Percentiles rank a stretch among this genome's conserved stretches.
Evolutionary conservation across 2,113 vertebrate species (phyloP).

Genomic region (Hemibagrus wyckioides): DNA sequence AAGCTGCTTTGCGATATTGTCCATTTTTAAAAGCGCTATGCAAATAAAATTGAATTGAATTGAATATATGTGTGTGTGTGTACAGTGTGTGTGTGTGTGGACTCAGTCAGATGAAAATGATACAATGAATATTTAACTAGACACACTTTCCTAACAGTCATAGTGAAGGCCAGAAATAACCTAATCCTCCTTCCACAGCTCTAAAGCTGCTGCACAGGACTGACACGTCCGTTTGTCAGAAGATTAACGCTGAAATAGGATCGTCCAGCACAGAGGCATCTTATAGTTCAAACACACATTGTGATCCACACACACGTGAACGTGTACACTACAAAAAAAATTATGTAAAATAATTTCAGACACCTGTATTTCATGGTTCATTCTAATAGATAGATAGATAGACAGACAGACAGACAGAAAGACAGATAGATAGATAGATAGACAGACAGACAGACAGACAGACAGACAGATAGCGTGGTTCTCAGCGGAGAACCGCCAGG

Average conservation of each 20-base stretch:
- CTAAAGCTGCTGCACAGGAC: slow-evolving; percentile 14
- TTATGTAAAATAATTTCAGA: not conserved
- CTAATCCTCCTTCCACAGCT: slow-evolving; percentile 25
- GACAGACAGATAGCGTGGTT: not conserved
- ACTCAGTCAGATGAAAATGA: not conserved
- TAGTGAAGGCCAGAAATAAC: slow-evolving; percentile 27
- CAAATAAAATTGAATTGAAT: not conserved
- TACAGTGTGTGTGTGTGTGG: not conserved
- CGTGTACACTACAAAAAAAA: not conserved
- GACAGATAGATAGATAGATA: too few species aligned
- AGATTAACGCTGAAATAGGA: slow-evolving; percentile 42
- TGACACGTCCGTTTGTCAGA: slow-evolving; percentile 27
- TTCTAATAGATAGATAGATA: too few species aligned
- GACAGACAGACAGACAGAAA: too few species aligned
- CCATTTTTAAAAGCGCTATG: too few species aligned
- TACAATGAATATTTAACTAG: slow-evolving; percentile 4
- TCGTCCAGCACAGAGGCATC: not conserved
- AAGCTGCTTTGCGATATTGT: too few species aligned
- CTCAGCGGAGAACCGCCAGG: not conserved
- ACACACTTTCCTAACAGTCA: slow-evolving; percentile 3
- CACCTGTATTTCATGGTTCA: too few species aligned
- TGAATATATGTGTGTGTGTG: not conserved
- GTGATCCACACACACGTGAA: not conserved
- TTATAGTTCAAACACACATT: not conserved
- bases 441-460: too few species aligned